These are phyloP conservation scores for Nasonovia ribisnigri DNA, from an alignment of 2,888 invertebrate genomes.

Conservation along the genomic window DNA sequence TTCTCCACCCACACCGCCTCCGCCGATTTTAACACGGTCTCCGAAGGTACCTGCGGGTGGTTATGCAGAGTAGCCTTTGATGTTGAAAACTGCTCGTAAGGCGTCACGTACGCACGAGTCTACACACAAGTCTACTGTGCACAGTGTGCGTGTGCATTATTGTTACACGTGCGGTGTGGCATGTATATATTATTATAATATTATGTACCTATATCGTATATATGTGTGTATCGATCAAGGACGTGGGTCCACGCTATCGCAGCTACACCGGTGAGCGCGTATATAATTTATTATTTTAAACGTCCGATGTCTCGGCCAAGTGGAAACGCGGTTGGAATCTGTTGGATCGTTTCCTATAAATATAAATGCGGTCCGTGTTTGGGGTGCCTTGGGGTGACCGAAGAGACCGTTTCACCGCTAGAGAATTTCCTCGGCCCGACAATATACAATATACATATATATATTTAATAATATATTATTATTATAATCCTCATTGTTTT, in stretches of 20 bases:
- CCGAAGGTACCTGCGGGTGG: neutral
- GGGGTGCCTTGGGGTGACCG: neutral
- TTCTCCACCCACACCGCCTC: neutral
- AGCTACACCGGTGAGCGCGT: neutral
- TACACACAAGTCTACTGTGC: neutral
- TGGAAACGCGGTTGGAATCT: neutral
- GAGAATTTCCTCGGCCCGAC: neutral
- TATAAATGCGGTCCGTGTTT: neutral
- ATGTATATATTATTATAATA: neutral
- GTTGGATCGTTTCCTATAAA: conserved; percentile 5
- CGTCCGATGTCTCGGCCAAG: neutral
- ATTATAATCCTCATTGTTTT: neutral
- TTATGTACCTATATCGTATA: neutral
- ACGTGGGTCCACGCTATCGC: neutral
- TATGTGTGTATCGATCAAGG: neutral
- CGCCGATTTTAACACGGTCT: neutral
- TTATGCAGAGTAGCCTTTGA: neutral
- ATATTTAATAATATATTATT: neutral
- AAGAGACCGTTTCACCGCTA: neutral
- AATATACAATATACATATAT: neutral
- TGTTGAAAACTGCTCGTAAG: neutral
- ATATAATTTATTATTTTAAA: conserved; percentile 14
- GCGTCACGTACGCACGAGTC: neutral
- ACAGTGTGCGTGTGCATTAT: neutral
- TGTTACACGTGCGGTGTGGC: neutral